Evolutionary conservation across 2,888 invertebrate species (phyloP).

Genomic region (Netelia melanura): DNA sequence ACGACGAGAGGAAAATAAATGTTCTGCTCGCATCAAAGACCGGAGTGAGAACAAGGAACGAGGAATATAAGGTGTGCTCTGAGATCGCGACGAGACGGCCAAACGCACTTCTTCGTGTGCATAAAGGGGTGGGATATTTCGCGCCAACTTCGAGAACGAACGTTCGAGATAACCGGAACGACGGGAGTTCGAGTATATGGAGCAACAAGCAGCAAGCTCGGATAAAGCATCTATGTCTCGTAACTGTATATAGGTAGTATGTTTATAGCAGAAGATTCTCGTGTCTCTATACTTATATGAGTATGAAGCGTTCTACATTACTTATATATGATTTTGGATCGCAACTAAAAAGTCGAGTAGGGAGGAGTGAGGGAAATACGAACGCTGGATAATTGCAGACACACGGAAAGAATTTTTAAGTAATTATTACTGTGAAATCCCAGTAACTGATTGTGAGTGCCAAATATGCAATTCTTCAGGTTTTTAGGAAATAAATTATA

Average conservation of each 20-base stretch:
- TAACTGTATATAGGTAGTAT: constrained; percentile 20
- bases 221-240: constrained; percentile 35
- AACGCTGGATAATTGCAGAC: too few relatives aligned
- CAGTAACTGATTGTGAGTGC: too few relatives aligned
- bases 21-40: constrained; percentile 48
- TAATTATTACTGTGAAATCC: too few relatives aligned
- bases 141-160: constrained; percentile 72
- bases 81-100: constrained; percentile 53
- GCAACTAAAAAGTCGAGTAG: too few relatives aligned
- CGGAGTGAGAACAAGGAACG: constrained; percentile 44
- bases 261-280: not conserved
- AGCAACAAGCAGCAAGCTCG: constrained; percentile 42
- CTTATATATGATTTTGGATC: too few relatives aligned
- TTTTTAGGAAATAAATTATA: too few relatives aligned
- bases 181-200: constrained; percentile 55
- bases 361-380: too few relatives aligned
- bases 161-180: constrained; percentile 73
- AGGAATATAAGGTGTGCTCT: constrained; percentile 55
- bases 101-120: constrained; percentile 56
- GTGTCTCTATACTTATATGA: not conserved
- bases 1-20: constrained; percentile 48
- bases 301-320: not conserved
- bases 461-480: too few relatives aligned
- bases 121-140: constrained; percentile 57
- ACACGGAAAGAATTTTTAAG: too few relatives aligned